These are phyloP conservation scores for Notechis scutatus DNA, from an alignment of 2,113 vertebrate species.

Conservation along the genomic window DNA sequence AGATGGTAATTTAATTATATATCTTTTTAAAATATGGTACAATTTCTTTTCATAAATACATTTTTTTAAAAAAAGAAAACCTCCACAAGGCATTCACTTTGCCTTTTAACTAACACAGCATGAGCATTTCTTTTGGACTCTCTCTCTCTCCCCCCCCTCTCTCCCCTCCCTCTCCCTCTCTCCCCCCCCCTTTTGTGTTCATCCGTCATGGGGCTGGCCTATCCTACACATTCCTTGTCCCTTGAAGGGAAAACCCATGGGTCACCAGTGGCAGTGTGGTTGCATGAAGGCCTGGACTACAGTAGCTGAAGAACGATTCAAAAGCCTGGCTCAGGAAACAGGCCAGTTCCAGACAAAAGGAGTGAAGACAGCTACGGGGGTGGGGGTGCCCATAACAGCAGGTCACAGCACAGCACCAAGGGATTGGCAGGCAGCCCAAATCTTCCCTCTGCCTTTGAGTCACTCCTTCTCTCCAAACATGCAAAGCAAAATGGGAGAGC, in stretches of 20 bases:
- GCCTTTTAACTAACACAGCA: not conserved
- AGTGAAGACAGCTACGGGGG: not conserved
- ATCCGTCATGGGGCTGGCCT: not conserved
- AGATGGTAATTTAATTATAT: not conserved
- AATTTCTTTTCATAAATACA: not conserved
- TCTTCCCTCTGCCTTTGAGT: not conserved
- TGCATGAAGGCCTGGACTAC: not conserved
- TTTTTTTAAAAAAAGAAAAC: not conserved
- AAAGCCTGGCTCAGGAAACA: slow-evolving; percentile 8
- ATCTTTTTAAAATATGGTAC: not conserved
- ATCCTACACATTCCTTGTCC: not conserved
- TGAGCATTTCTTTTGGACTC: not conserved
- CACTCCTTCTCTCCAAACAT: not conserved
- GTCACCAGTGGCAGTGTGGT: not conserved
- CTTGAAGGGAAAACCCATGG: not conserved
- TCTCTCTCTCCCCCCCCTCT: not conserved
- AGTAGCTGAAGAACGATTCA: slow-evolving; percentile 6
- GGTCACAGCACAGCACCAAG: slow-evolving; percentile 23
- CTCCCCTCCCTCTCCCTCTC: not conserved
- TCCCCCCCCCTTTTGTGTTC: not conserved
- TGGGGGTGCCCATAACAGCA: slow-evolving; percentile 17
- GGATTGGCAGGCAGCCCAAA: slow-evolving; percentile 20
- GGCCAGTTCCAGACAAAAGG: slow-evolving; percentile 19
- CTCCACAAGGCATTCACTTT: not conserved
- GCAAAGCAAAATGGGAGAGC: not conserved